Base-by-base conservation (phyloP, 2,888 invertebrate species). In the Bruchidius siliquastri region DNA sequence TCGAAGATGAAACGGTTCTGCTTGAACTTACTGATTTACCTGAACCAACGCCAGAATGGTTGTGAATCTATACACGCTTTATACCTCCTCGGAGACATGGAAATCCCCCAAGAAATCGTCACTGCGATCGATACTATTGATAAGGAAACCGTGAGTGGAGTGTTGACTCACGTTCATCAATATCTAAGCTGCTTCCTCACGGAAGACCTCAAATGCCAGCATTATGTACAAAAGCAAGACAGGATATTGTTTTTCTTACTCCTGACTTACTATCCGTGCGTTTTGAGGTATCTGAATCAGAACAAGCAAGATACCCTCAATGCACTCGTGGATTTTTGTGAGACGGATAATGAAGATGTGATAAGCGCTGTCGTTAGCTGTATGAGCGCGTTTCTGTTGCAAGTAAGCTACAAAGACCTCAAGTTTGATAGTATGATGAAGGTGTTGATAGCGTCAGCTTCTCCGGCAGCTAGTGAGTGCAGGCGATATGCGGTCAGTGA, bases 241-340 rank as follows among this genome's bases (percentile, higher is more conserved):
- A 75, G 76, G 73, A 78, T 80, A 10, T 67, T 81, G 70, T 72
- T 83, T 49, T 83, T 85, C 71, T 68, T 83, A 20, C 75, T 85
- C 26, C 75, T 84, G 66, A 80, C 81, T 68, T 83, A 82, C 76
- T 85, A 84, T 75, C 83, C 84, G 4, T 84, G 83, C 71, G 80
- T 82, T 71, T 76, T 84, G n/a, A 80, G 79, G 70, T 79, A 78
- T 72, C 76, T 84, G 20, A 77, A 80, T 74, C 75, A 81, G 67
- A 80, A 78, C 21, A 81, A 80, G 72, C 80, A 82, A 74, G 81
- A 83, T 68, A 81, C 81, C n/a, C 73, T 85, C 71, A 80, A 82
- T 75, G 82, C 81, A 76, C 79, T 85, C 66, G 72, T 82, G 68
- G 75, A 75, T 18, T 80, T 81, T 72, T 82, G 82, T 74, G 75